Base-by-base conservation (phyloP, 2,113 vertebrate species). In the Grammomys dolichurus region DNA sequence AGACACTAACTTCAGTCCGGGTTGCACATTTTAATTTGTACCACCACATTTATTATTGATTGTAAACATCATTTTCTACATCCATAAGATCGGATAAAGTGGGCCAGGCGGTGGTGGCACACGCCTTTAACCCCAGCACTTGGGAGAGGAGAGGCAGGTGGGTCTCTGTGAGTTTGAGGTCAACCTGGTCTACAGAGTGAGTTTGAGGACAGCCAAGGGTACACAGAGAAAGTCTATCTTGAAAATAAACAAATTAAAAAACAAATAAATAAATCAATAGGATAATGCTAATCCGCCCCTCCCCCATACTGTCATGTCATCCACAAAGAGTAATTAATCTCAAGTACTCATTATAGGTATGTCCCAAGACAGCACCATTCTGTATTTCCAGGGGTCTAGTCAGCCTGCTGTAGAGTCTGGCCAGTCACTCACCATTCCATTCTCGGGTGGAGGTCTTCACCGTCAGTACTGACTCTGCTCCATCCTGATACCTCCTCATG, bases 401-500 rank as follows among this genome's bases (percentile, higher is more conserved):
- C 20, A n/a, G 58, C 48, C 56, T 11, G n/a, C 2, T 1, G 46
- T 28, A 9, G 81, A 1, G 2, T 14, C 1, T 22, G 3, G 19
- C 7, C 2, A n/a, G 73, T 82, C 73, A 98, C 99, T 98, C 94
- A 99, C 99, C 99, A 0, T 43, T 97, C 98, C 99, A 99, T 1
- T 95, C 95, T 94, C 28, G 67, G 0, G 97, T 98, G 0, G 98
- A 96, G 20, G 28, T 90, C 22, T 1, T 33, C 92, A 98, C 98
- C 0, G 9, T 96, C 54, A 99, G 98, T 12, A 97, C 92, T 0
- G 98, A 98, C 0, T 0, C 92, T 0, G 93, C 96, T 95, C 87
- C 33, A 7, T 77, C 11, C 17, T 10, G 0, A 8, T 20, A 48
- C 19, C 12, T 89, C 56, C 1, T 93, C 1, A 24, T 94, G 58